Evolutionary conservation across 2,797 vertebrate genomes (phyloP).

Genomic region (Micrastur ruficollis): DNA sequence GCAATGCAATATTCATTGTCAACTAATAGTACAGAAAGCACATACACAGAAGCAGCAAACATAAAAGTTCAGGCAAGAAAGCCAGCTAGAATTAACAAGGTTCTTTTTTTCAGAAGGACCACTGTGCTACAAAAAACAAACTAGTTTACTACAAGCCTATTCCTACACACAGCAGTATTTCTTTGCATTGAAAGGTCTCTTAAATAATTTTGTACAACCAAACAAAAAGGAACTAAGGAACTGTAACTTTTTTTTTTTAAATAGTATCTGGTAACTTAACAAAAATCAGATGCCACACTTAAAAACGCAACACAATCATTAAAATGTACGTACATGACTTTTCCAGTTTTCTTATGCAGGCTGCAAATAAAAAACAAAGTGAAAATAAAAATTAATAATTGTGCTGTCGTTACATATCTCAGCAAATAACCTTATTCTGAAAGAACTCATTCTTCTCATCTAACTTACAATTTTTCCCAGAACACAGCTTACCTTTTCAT

Average conservation of each 20-base stretch:
- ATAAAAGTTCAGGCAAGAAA: background rate
- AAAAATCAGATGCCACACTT: background rate
- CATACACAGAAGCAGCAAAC: background rate
- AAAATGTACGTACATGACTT: slow-evolving; percentile 69
- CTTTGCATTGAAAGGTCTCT: background rate
- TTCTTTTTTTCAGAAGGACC: background rate
- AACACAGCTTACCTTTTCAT: slow-evolving; percentile 71
- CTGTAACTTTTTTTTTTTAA: background rate
- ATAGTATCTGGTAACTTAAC: background rate
- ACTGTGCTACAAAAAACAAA: background rate
- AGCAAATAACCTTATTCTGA: background rate
- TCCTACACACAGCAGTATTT: background rate
- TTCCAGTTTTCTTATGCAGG: slow-evolving; percentile 75
- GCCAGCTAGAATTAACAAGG: background rate
- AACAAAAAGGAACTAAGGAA: background rate
- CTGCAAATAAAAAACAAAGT: slow-evolving; percentile 61
- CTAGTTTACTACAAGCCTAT: background rate
- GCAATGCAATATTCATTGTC: background rate
- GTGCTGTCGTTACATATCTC: background rate
- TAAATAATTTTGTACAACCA: background rate
- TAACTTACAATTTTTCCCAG: background rate
- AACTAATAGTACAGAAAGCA: background rate
- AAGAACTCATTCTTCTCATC: background rate
- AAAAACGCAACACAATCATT: background rate
- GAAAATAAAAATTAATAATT: slow-evolving; percentile 27